Evolutionary conservation across 2,113 vertebrate genomes (phyloP), one percentile per base, ranked within the genome.

Genomic region (Geococcyx californianus): DNA sequence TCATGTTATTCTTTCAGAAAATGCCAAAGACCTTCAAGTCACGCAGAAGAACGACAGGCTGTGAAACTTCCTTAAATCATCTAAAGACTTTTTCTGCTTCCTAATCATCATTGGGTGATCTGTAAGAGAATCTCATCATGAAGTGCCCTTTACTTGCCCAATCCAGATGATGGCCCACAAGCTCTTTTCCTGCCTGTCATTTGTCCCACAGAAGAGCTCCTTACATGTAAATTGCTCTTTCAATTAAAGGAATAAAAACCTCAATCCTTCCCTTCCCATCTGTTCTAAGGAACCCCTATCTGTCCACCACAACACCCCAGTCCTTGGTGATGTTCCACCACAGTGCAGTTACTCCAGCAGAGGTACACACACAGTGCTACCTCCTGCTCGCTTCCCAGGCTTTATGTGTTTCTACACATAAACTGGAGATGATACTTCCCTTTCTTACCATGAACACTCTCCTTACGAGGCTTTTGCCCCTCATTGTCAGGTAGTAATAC

Each of bases 361-460:
- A 20, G 31, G 28, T 52, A 19, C 28, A 58, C 42, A 47, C 5
- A 1, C 15, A 0, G 40, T 0, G 3, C 19, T 24, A 40, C 24
- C 49, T 66, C 24, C 29, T 29, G 10, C 29, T 63, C 40, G 1
- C 14, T 75, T 68, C 44, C 62, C 75, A 68, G 62, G 26, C 52
- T 72, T 38, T 9, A 3, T 4, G 11, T 14, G 18, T 52, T 25
- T 44, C 60, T 29, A 9, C 7, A 29, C 5, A 3, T 3, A 7
- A 36, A 8, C 47, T 52, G 26, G 29, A 83, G 29, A 49, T 33
- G 58, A n/a, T 16, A 5, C 18, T 52, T 47, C 33, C 24, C 34
- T 60, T 90, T 70, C 70, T 56, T 6, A 8, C 1, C 1, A 51
- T 2, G 1, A 42, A 28, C 11, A 2, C 14, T 45, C 34, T 51